Evolutionary conservation across 2,888 invertebrate genomes (phyloP).

Genomic region (Panzeria rudis): DNA sequence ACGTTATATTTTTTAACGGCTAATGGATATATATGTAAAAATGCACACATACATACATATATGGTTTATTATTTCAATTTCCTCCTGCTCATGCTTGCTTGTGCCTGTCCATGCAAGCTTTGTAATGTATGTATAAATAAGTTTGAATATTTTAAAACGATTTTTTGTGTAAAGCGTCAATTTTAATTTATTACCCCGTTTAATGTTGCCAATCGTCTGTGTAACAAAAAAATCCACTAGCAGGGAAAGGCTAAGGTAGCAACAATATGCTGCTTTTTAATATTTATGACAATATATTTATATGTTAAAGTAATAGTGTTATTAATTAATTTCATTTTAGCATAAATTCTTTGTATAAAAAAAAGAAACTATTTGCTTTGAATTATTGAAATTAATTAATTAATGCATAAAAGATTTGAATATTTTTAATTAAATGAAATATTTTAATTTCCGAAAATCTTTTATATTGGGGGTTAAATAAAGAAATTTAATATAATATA

Average conservation of each 20-base stretch:
- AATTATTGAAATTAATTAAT: constrained; percentile 46
- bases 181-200: constrained; percentile 73
- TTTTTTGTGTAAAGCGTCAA: constrained; percentile 71
- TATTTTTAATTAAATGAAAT: background rate
- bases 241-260: background rate
- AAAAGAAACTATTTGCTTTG: constrained; percentile 1
- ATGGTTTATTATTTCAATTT: constrained; percentile 2
- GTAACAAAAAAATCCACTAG: background rate
- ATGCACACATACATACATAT: too few species aligned
- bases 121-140: background rate
- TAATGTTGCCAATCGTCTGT: constrained; percentile 25
- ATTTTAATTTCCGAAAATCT: background rate
- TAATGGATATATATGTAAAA: background rate
- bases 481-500: too few species aligned
- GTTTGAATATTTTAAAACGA: constrained; percentile 59
- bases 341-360: background rate
- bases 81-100: background rate
- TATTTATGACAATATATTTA: constrained; percentile 55
- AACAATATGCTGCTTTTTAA: constrained; percentile 59
- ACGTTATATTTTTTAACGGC: constrained; percentile 14
- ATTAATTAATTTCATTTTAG: constrained; percentile 51
- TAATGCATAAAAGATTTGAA: background rate
- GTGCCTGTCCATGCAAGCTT: background rate
- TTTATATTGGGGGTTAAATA: too few species aligned
- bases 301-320: constrained; percentile 18